A percentile compares a stretch with the other conserved stretches of the same genome.
phyloP scores from a whole-genome alignment of 2,888 invertebrate species.

The Hartigia nigra region DNA sequence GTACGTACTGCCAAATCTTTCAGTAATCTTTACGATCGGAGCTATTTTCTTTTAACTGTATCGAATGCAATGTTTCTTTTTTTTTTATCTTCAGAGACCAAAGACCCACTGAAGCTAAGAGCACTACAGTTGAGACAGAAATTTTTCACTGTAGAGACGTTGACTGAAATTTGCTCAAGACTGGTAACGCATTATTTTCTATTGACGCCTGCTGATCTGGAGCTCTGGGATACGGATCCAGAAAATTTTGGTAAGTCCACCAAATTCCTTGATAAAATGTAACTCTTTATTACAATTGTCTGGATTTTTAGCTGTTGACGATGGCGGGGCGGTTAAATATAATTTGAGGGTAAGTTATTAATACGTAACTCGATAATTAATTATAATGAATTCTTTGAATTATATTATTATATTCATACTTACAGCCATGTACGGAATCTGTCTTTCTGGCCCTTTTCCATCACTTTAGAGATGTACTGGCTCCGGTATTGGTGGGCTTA shows the following conservation, averaged over 20 bases:
- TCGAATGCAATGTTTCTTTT: constrained; percentile 29
- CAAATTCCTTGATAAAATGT: background rate
- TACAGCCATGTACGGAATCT: constrained; percentile 88
- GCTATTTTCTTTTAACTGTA: background rate
- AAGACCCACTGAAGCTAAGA: constrained; percentile 65
- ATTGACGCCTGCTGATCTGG: constrained; percentile 84
- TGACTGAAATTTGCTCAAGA: constrained; percentile 85
- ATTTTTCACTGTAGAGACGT: constrained; percentile 81
- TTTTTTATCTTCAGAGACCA: constrained; percentile 65
- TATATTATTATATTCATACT: constrained; percentile 31
- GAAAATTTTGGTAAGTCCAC: constrained; percentile 80
- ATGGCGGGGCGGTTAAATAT: constrained; percentile 94
- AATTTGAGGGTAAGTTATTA: constrained; percentile 78
- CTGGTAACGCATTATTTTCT: constrained; percentile 90
- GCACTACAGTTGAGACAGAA: constrained; percentile 78
- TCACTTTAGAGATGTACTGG: constrained; percentile 78
- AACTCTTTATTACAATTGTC: background rate
- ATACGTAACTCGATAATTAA: constrained; percentile 18
- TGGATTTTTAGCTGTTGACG: constrained; percentile 72
- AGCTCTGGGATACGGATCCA: constrained; percentile 90
- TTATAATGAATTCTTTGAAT: constrained; percentile 20
- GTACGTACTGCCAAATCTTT: constrained; percentile 49
- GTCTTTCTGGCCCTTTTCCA: constrained; percentile 87
- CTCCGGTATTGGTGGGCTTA: constrained; percentile 79
- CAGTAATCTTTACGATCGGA: background rate